Evolutionary conservation across 1,140 invertebrate species (phyloP), one percentile per base, ranked within the genome.

Genomic region (Asobara japonica): DNA sequence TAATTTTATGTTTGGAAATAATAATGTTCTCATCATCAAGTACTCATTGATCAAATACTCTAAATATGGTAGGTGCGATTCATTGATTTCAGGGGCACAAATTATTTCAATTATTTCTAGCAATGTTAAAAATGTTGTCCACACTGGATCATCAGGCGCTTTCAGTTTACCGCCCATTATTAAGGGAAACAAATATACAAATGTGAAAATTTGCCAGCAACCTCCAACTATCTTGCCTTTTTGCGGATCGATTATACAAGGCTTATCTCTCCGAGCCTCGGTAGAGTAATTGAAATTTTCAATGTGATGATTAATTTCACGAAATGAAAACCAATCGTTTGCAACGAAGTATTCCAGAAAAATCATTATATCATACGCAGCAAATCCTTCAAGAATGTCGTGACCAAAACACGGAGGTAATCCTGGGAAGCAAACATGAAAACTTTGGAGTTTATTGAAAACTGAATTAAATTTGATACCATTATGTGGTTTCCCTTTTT

Each of bases 401-500:
- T 74, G 68, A 6, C 73, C 73, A 1, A 74, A 33, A 38, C 73
- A 74, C 38, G 73, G 76, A 4, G 79, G 77, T 48, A 67, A 38
- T 13, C 74, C 72, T 29, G 76, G 76, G 25, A 65, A 27, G 61
- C 75, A 78, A 20, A 78, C 76, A 48, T 79, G 75, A 61, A 71
- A 78, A 73, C 45, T 51, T 20, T 72, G 25, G 45, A 79, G 65
- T 16, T 73, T 10, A 61, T 78, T 80, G 36, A 80, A 80, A 29
- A 51, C 31, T 0, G 74, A 78, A 70, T 78, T 61, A 38, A 78
- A 76, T 72, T 78, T 75, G 0, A 79, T 69, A 36, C 76, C 76
- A 13, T 62, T 7, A 10, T 25, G 10, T 65, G 33, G 8, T 48
- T 48, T 48, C 8, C 31, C 51, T 30, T 30, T 51, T 8, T 27